A percentile compares a stretch with the other conserved stretches of the same genome.
These are phyloP conservation scores for Catamblyrhynchus diadema DNA, from an alignment of 2,797 vertebrate species.

Conservation along the genomic window DNA sequence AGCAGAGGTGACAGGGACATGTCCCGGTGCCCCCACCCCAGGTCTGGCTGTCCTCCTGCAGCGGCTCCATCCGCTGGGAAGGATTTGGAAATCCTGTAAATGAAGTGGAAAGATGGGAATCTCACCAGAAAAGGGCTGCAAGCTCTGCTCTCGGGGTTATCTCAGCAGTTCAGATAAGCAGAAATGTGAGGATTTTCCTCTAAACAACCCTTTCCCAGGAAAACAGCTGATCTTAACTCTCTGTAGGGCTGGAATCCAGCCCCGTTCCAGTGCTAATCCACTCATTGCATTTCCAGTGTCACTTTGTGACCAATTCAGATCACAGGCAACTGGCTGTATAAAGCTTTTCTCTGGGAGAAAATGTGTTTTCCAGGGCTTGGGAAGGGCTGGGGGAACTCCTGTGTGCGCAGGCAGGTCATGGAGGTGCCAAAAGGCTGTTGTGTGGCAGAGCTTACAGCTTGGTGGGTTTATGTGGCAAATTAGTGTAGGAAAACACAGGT, in stretches of 20 bases:
- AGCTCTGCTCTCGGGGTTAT: background rate
- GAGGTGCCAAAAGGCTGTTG: background rate
- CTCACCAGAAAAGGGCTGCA: background rate
- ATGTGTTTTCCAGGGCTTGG: fast-evolving
- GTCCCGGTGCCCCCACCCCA: fast-evolving
- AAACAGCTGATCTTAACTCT: background rate
- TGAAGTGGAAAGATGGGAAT: background rate
- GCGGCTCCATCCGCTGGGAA: fast-evolving
- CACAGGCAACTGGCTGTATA: background rate
- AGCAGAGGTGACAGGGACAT: fast-evolving
- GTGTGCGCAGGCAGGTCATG: fast-evolving
- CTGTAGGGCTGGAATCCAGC: background rate
- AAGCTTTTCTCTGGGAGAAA: background rate
- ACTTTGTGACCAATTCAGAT: background rate
- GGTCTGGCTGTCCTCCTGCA: background rate
- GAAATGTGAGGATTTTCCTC: background rate
- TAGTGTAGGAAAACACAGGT: background rate
- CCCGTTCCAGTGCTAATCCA: fast-evolving
- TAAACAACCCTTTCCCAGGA: background rate
- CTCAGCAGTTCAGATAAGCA: background rate
- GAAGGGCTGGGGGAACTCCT: background rate
- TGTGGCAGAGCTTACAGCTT: background rate
- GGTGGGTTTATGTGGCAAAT: background rate
- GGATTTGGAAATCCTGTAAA: background rate
- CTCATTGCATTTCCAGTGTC: background rate